phyloP scores from a whole-genome alignment of 2,113 vertebrate genomes.

The Crotophaga sulcirostris region DNA sequence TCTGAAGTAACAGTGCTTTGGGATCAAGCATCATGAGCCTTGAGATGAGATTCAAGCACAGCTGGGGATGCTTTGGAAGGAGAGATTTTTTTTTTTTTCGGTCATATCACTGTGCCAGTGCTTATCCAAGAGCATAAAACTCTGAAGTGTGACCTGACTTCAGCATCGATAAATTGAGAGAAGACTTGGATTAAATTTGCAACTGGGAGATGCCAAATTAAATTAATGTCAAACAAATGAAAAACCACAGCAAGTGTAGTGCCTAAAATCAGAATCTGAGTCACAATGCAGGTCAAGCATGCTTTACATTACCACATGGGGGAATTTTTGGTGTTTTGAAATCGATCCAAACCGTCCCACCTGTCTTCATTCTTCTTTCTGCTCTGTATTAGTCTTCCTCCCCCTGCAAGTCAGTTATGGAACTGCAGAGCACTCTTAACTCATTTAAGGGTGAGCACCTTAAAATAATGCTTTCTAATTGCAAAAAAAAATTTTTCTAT shows the following conservation, averaged over 20 bases:
- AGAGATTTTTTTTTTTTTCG: not conserved
- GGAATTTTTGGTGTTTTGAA: not conserved
- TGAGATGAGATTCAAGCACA: not conserved
- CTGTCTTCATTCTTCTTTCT: not conserved
- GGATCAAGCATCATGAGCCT: not conserved
- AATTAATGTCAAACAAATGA: not conserved
- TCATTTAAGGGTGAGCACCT: not conserved
- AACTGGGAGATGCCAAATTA: not conserved
- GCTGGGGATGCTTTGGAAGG: not conserved
- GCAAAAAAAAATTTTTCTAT: not conserved
- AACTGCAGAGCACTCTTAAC: not conserved
- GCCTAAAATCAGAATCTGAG: not conserved
- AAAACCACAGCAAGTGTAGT: not conserved
- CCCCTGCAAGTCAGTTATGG: not conserved
- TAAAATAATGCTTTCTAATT: not conserved
- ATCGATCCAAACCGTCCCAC: not conserved
- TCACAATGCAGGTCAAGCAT: not conserved
- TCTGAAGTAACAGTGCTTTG: not conserved
- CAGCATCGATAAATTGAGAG: not conserved
- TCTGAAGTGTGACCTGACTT: not conserved
- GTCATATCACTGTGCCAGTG: not conserved
- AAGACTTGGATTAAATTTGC: not conserved
- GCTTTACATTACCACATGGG: not conserved
- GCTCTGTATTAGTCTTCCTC: not conserved
- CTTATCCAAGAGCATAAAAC: not conserved